Base-by-base conservation (phyloP, 2,888 invertebrate genomes). In the Eucriotettix oculatus region DNA sequence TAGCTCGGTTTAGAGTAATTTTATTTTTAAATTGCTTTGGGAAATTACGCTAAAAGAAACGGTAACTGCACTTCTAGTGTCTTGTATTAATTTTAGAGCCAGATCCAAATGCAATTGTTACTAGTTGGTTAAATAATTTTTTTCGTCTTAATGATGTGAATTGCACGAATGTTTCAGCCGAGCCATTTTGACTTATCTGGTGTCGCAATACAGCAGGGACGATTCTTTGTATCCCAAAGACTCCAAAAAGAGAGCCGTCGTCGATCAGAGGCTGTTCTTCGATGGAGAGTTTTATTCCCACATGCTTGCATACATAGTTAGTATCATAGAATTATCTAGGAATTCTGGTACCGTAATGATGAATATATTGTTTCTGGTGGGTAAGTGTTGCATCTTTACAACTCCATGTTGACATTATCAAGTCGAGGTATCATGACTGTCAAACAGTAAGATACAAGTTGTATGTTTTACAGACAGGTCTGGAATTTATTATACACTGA, bases 181-280 rank as follows among this genome's bases (percentile, higher is more conserved):
- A 54, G 86, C 90, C 64, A 91, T 92, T 70, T 80, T 85, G 72
- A 77, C 80, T 1, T 93, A 93, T 73, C 77, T 93, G 69, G 86
- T 79, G 43, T 84, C 84, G 73, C 85, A 87, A 69, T 91, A 91
- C 71, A 88, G 84, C 60, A 87, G 87, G 71, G 82, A 86, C 67
- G 86, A 85, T 68, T 75, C 79, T 0, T 74, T 91, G 52, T 86
- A 85, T 71, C 91, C 92, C 3, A 87, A 84, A 68, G 87, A 90
- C 67, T 82, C 88, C 10, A 81, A 85, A 69, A 82, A 83, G 66
- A 79, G 89, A 52, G 91, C 87, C 1, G 60, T 84, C 1, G 85
- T 93, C 56, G 88, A 92, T 73, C 86, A 88, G 69, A 79, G 85
- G 60, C 74, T 91, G 61, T 87, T 84, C 74, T 91, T 90, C 72